Evolutionary conservation across 2,888 invertebrate genomes (phyloP).

Genomic region (Tethea ocularis): DNA sequence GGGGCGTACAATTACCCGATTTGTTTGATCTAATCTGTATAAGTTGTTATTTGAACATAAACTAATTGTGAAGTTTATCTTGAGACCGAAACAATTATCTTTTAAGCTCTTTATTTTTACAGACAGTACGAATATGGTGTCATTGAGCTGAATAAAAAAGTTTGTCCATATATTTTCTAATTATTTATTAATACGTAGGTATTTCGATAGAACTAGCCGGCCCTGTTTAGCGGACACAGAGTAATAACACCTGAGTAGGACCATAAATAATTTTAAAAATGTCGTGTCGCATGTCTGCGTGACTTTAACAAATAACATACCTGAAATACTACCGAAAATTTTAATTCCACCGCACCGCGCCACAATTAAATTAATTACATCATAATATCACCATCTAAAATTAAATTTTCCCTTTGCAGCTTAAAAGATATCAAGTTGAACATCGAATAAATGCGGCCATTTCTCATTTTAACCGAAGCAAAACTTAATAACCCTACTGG

Average conservation of each 20-base stretch:
- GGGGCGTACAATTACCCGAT: conserved; percentile 30
- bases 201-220: background rate
- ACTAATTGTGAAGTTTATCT: conserved; percentile 34
- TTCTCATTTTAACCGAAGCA: conserved; percentile 81
- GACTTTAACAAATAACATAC: conserved; percentile 15
- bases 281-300: conserved; percentile 10
- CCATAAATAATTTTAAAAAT: conserved; percentile 7
- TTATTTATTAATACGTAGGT: no score
- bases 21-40: conserved; percentile 53
- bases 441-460: conserved; percentile 77
- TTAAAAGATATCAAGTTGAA: conserved; percentile 76
- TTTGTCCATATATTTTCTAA: no score
- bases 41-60: conserved; percentile 39
- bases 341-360: conserved; percentile 36
- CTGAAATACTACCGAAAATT: conserved; percentile 21
- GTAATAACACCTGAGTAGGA: background rate
- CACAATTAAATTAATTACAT: conserved; percentile 74
- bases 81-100: background rate
- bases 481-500: conserved; percentile 82
- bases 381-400: conserved; percentile 71
- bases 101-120: no score
- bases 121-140: no score
- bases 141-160: no score
- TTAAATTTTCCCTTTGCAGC: conserved; percentile 76
- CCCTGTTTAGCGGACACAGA: background rate